phyloP scores from a whole-genome alignment of 2,797 vertebrate species.

The Crypturellus tataupa region DNA sequence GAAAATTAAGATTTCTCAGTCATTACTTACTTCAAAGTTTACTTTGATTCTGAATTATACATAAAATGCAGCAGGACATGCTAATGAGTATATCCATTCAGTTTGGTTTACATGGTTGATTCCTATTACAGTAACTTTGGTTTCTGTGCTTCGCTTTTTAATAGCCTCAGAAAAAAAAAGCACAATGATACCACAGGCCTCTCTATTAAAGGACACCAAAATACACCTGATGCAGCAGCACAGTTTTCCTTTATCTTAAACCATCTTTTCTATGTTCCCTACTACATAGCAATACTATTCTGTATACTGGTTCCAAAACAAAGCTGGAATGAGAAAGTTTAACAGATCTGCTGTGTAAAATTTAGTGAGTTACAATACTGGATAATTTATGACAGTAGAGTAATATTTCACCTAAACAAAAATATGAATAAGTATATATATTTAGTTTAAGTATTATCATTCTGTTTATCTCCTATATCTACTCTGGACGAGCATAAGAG shows the following conservation, averaged over 20 bases:
- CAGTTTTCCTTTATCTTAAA: not conserved
- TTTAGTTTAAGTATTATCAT: not conserved
- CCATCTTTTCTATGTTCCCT: not conserved
- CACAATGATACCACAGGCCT: not conserved
- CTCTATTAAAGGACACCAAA: not conserved
- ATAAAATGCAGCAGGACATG: not conserved
- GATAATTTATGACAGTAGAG: not conserved
- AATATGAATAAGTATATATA: not conserved
- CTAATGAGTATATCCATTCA: not conserved
- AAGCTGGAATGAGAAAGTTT: not conserved
- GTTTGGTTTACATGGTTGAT: not conserved
- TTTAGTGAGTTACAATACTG: not conserved
- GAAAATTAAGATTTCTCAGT: constrained; percentile 6
- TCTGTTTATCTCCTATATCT: not conserved
- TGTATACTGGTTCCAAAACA: not conserved
- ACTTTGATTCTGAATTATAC: not conserved
- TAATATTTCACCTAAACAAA: not conserved
- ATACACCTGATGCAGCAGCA: not conserved
- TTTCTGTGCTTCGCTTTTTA: not conserved
- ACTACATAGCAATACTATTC: not conserved
- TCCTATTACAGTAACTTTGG: not conserved
- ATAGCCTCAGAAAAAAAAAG: not conserved
- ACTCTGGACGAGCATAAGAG: not conserved
- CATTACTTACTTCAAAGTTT: not conserved
- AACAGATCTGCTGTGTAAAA: not conserved